phyloP scores from a whole-genome alignment of 2,113 vertebrate genomes.

The Hyaena hyaena region DNA sequence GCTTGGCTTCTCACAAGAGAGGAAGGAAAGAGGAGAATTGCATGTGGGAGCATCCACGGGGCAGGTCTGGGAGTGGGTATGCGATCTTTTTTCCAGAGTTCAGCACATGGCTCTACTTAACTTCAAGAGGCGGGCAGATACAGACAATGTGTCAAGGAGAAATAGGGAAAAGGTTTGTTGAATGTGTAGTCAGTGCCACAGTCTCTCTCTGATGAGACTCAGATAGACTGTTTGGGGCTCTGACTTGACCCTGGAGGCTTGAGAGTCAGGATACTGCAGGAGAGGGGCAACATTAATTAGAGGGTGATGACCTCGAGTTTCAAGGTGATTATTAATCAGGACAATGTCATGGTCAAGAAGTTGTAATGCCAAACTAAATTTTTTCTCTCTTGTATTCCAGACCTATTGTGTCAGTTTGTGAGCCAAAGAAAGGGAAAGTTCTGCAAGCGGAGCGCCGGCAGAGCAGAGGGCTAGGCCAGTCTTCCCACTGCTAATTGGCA shows the following conservation, averaged over 20 bases:
- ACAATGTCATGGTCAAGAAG: conserved; percentile 18
- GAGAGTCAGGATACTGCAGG: conserved; percentile 15
- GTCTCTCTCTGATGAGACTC: background rate
- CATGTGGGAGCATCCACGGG: background rate
- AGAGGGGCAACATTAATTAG: conserved; percentile 60
- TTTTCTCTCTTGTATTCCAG: background rate
- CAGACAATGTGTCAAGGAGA: background rate
- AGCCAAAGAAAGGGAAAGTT: background rate
- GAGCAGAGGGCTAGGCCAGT: background rate
- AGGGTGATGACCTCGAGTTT: background rate
- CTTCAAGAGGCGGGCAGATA: background rate
- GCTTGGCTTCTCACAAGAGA: background rate
- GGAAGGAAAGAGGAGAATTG: background rate
- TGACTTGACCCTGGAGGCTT: conserved; percentile 43
- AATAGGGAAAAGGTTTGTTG: background rate
- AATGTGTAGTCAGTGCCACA: background rate
- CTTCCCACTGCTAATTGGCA: background rate
- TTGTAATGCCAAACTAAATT: conserved; percentile 17
- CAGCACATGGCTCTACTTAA: background rate
- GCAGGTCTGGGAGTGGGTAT: background rate
- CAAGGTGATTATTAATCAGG: conserved; percentile 64
- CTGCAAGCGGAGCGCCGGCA: background rate
- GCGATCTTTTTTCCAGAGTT: background rate
- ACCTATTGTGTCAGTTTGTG: background rate
- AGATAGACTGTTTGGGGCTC: conserved; percentile 3